Conservation (phyloP, 2,888 invertebrate species). For the Cylindroiulus punctatus region DNA sequence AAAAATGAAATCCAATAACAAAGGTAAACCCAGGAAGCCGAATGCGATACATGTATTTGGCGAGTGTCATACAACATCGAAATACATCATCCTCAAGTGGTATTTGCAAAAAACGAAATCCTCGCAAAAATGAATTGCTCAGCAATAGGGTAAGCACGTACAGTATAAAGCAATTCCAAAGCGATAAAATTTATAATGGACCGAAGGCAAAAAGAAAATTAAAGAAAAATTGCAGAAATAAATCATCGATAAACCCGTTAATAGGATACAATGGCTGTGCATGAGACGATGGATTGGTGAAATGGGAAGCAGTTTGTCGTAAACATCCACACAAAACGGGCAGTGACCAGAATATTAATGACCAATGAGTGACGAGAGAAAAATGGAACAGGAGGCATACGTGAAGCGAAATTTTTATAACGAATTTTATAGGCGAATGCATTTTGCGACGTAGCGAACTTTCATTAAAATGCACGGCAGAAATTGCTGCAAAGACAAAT, state of each 20-base stretch:
- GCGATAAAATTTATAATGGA: conserved; percentile 30
- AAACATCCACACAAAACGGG: conserved; percentile 28
- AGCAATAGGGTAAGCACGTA: neutral
- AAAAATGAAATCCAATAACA: neutral
- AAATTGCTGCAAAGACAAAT: conserved; percentile 19
- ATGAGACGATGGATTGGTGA: neutral
- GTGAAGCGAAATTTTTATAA: neutral
- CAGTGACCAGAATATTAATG: conserved; percentile 50
- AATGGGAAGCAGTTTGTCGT: neutral
- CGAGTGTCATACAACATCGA: neutral
- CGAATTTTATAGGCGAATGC: neutral
- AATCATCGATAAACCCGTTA: conserved; percentile 32
- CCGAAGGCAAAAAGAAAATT: neutral
- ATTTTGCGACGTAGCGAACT: neutral
- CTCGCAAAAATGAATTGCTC: neutral
- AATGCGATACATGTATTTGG: neutral
- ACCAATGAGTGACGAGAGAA: conserved; percentile 19
- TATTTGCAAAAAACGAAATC: neutral
- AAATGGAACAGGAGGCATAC: neutral
- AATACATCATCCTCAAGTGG: conserved; percentile 30
- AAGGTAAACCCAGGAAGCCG: neutral
- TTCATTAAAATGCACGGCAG: conserved; percentile 12
- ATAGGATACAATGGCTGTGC: neutral
- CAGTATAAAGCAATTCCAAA: conserved; percentile 29
- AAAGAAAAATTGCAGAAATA: conserved; percentile 27